Conservation (phyloP, 2,888 invertebrate genomes). For the Thereva nobilitata region DNA sequence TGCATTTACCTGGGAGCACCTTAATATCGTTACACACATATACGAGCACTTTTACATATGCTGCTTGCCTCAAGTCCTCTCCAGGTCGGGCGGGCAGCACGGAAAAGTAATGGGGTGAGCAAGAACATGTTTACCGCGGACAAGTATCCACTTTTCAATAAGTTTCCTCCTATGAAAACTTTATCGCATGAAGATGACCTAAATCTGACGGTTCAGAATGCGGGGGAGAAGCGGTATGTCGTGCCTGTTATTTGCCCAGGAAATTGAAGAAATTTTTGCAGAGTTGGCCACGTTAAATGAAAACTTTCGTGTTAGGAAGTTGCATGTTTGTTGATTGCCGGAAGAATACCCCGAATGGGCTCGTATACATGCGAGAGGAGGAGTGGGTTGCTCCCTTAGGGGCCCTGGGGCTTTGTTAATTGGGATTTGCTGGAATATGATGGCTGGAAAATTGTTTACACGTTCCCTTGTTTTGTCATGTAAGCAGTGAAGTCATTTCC, state of each 20-base stretch:
- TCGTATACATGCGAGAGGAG: no score
- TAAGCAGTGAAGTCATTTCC: no score
- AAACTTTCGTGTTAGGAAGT: conserved; percentile 9
- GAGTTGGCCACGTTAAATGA: conserved; percentile 9
- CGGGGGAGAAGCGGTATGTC: conserved; percentile 7
- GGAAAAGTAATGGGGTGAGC: conserved; percentile 4
- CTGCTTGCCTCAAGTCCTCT: conserved; percentile 20
- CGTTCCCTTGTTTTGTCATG: no score
- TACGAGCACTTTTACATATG: neutral
- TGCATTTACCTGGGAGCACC: neutral
- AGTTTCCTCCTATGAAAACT: conserved; percentile 12
- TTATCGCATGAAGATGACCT: conserved; percentile 23
- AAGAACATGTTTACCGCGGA: conserved; percentile 26
- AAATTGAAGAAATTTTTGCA: conserved; percentile 23
- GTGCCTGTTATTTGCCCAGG: conserved; percentile 25
- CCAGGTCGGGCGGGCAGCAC: conserved; percentile 7
- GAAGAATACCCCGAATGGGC: neutral
- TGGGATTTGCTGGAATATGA: no score
- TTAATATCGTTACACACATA: no score
- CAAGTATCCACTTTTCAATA: conserved; percentile 22
- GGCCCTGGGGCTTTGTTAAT: no score
- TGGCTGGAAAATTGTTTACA: no score
- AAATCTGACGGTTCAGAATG: conserved; percentile 27
- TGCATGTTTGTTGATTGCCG: conserved; percentile 12
- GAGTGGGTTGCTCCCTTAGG: no score